Base-by-base conservation (phyloP, 1,140 invertebrate genomes). In the Diachasma alloeum region DNA sequence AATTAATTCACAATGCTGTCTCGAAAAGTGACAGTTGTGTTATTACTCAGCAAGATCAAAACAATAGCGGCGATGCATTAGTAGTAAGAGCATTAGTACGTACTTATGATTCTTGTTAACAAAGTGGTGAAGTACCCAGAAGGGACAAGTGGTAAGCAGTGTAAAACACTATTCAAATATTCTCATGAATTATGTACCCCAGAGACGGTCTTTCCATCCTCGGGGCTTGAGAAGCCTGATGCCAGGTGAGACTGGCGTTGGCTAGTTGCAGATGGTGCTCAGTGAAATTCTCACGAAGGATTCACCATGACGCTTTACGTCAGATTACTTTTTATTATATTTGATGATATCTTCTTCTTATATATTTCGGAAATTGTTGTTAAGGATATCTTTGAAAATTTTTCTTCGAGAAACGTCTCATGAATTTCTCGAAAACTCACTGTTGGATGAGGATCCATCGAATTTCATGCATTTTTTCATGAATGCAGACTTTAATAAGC, bases 131-230 rank as follows among this genome's bases (percentile, higher is more conserved):
- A 78, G 77, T 80, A 37, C 37, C 68, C 72, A 72, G 53, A 71
- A 81, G 39, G 76, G 77, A 81, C 80, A 79, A 76, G 76, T 72
- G 72, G 76, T 78, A 80, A 81, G 76, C 74, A 81, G 76, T 81
- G 76, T 81, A 81, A 80, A 81, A 81, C 74, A 76, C 78, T 81
- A 79, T 81, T 79, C 78, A 79, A 81, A 81, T 79, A 81, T 80
- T 81, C 76, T 79, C 74, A 74, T 79, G 78, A 81, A 79, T 81
- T 78, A 81, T 80, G 74, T 80, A 80, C 68, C 46, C 63, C 19
- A 17, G n/a, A 56, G 48, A 56, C 48, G 48, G 48, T 56, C 48
- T 56, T 22, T 22, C 19, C 19, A 56, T 56, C 19, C 15, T 4
- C 9, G 6, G 6, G 48, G n/a, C n/a, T 56, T 19, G 48, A 56